Evolutionary conservation across 1,140 invertebrate species (phyloP).

Genomic region (Calliopsis andreniformis): DNA sequence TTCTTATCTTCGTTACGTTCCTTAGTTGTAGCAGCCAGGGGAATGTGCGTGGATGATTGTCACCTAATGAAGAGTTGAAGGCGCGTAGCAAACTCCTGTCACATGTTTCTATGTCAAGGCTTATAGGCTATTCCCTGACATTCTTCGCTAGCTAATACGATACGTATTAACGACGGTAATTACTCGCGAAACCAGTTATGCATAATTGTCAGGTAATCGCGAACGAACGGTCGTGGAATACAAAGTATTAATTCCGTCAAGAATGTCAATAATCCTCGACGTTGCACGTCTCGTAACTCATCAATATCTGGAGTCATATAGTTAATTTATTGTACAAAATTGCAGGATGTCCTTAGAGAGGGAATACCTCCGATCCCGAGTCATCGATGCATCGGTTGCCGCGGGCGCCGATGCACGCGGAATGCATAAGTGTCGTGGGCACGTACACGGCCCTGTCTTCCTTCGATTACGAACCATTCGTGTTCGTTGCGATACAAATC

Average conservation of each 20-base stretch:
- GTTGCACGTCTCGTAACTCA: not conserved
- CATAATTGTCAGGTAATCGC: conserved; percentile 9
- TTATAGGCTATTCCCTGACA: not conserved
- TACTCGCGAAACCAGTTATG: conserved; percentile 15
- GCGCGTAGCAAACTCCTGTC: not conserved
- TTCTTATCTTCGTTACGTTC: no score
- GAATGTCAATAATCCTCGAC: conserved; percentile 6
- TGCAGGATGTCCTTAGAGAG: conserved; percentile 13
- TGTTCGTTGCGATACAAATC: conserved; percentile 55
- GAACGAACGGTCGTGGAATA: not conserved
- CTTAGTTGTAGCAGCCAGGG: no score
- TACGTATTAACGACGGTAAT: not conserved
- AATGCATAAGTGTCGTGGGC: not conserved
- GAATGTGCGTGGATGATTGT: no score
- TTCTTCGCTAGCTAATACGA: not conserved
- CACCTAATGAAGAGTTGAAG: not conserved
- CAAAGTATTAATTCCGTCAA: conserved; percentile 25
- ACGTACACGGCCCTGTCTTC: not conserved
- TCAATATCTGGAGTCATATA: not conserved
- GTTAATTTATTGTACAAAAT: conserved; percentile 37
- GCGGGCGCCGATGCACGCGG: not conserved
- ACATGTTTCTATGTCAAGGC: conserved; percentile 24
- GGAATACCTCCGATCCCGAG: not conserved
- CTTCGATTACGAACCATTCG: conserved; percentile 59
- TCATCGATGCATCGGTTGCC: conserved; percentile 14